These are phyloP conservation scores for Plemyria rubiginata DNA, from an alignment of 2,888 invertebrate species.

Conservation along the genomic window DNA sequence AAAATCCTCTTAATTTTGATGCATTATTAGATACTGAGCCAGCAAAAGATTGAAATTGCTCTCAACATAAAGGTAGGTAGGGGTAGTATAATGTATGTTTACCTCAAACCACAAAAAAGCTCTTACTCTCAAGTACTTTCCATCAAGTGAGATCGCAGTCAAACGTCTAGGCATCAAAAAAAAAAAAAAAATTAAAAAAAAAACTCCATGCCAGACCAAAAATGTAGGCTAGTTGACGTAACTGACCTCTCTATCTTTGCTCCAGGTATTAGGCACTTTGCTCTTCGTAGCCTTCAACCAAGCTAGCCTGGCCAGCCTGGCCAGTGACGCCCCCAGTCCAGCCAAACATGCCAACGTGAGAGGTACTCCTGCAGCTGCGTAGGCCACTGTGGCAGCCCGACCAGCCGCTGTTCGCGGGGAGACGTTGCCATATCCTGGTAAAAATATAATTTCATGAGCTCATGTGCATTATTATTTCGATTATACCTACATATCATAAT, in stretches of 20 bases:
- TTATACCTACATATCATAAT: no score
- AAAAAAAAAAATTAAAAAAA: no score
- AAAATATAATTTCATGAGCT: neutral
- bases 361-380: slow-evolving; percentile 95
- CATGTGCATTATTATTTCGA: neutral
- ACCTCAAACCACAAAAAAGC: no score
- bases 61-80: no score
- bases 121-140: no score
- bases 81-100: no score
- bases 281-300: slow-evolving; percentile 73
- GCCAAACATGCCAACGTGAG: slow-evolving; percentile 94
- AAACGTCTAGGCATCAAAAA: no score
- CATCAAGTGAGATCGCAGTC: no score
- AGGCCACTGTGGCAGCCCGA: slow-evolving; percentile 93
- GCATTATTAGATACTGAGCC: neutral
- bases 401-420: slow-evolving; percentile 93
- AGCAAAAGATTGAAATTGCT: no score
- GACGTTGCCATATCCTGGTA: slow-evolving; percentile 92
- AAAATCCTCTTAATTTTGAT: no score
- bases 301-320: slow-evolving; percentile 89
- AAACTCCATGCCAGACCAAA: neutral
- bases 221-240: neutral
- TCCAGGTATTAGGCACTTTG: slow-evolving; percentile 74
- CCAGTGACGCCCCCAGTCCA: slow-evolving; percentile 92
- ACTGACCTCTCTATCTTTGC: slow-evolving; percentile 72